phyloP scores from a whole-genome alignment of 1,140 invertebrate genomes.

The Bombus consobrinus region DNA sequence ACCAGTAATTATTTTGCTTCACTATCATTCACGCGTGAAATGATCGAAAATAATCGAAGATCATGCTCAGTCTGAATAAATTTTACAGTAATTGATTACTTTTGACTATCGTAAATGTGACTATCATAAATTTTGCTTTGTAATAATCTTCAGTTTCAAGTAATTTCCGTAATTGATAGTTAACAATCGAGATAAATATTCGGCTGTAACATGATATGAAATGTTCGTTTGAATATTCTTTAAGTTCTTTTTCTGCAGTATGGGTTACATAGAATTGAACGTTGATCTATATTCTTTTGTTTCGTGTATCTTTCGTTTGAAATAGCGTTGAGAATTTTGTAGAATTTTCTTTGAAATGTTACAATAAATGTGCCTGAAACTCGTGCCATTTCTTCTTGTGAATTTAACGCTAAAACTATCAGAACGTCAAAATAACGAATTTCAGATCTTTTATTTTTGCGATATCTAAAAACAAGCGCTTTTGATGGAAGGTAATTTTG shows the following conservation, averaged over 20 bases:
- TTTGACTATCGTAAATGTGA: too few relatives aligned
- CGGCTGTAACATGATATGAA: too few relatives aligned
- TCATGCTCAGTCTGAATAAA: not conserved
- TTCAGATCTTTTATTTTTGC: too few relatives aligned
- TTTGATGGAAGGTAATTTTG: too few relatives aligned
- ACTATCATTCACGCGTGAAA: conserved; percentile 28
- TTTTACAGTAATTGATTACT: not conserved
- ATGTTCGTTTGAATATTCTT: not conserved
- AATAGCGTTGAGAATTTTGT: not conserved
- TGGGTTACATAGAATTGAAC: not conserved
- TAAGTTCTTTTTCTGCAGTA: not conserved
- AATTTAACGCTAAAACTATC: not conserved
- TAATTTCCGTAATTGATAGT: not conserved
- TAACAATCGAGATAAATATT: not conserved
- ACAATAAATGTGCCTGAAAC: too few relatives aligned
- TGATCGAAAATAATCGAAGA: conserved; percentile 3
- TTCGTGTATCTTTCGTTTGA: not conserved
- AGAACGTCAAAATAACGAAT: not conserved
- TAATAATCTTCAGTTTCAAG: not conserved
- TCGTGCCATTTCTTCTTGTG: not conserved
- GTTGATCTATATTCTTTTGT: not conserved
- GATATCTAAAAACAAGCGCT: too few relatives aligned
- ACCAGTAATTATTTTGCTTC: conserved; percentile 42
- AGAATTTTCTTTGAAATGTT: too few relatives aligned
- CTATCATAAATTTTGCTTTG: not conserved